These are phyloP conservation scores for Sussaba pulchella DNA, from an alignment of 2,888 invertebrate genomes.

Conservation along the genomic window DNA sequence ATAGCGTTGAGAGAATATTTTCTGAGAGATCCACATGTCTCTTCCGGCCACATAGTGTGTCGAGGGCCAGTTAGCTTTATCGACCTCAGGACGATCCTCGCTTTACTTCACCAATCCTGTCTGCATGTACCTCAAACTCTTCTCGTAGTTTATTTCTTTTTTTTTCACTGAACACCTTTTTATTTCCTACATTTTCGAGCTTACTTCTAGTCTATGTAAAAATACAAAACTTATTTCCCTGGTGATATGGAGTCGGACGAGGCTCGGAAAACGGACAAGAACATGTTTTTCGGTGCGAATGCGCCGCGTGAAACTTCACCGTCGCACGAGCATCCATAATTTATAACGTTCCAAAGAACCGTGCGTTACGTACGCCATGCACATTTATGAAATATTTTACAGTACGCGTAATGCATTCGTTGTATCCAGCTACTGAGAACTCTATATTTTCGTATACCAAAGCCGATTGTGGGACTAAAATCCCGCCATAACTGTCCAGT, in stretches of 20 bases:
- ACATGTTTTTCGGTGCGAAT: conserved; percentile 9
- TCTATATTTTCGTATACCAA: background rate
- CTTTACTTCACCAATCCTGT: conserved; percentile 1
- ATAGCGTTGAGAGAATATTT: too few species aligned
- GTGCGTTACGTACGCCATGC: background rate
- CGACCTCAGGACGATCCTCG: conserved; percentile 13
- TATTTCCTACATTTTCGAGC: background rate
- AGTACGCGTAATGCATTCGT: background rate
- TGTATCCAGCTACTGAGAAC: background rate
- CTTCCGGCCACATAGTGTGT: conserved; percentile 13
- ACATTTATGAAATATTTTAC: conserved; percentile 40
- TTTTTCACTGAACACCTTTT: background rate
- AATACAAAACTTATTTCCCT: background rate
- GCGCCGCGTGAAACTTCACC: conserved; percentile 3
- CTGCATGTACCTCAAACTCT: background rate
- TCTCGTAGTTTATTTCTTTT: conserved; percentile 3
- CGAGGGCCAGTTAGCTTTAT: conserved; percentile 50
- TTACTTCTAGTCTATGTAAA: background rate
- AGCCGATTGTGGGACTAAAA: conserved; percentile 15
- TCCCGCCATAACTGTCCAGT: background rate
- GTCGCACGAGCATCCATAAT: conserved; percentile 27
- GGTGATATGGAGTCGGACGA: conserved; percentile 2
- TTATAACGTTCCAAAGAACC: conserved; percentile 20
- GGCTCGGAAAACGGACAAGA: conserved; percentile 34
- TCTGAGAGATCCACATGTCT: conserved; percentile 16